phyloP scores from a whole-genome alignment of 1,140 invertebrate genomes.

The Drosophila ironensis region DNA sequence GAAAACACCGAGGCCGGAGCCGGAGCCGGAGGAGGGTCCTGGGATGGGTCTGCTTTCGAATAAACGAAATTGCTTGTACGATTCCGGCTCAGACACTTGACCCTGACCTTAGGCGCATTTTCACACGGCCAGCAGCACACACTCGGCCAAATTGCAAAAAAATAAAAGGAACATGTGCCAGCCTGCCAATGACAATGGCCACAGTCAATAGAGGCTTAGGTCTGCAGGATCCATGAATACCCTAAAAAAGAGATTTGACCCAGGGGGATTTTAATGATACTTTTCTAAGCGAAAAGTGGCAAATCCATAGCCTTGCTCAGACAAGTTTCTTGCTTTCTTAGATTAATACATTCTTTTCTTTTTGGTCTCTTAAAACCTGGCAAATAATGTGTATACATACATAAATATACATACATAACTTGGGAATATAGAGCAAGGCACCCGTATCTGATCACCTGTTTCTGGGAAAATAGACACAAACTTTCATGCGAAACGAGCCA shows the following conservation, averaged over 20 bases:
- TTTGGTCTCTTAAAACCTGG: too few relatives aligned
- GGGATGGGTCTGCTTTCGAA: conserved; percentile 34
- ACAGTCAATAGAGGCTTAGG: neutral
- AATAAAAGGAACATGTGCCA: neutral
- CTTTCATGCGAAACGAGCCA: neutral
- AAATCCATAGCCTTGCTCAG: too few relatives aligned
- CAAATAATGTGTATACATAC: too few relatives aligned
- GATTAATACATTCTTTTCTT: too few relatives aligned
- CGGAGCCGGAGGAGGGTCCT: neutral
- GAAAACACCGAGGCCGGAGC: neutral
- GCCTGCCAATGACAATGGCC: conserved; percentile 1
- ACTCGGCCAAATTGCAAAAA: conserved; percentile 18
- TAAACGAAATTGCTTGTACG: conserved; percentile 62
- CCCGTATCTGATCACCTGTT: too few relatives aligned
- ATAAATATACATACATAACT: too few relatives aligned
- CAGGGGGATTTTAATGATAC: neutral
- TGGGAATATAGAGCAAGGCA: too few relatives aligned
- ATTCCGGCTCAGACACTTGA: conserved; percentile 31
- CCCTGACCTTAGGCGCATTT: conserved; percentile 69
- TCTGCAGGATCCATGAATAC: neutral
- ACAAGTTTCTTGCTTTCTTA: too few relatives aligned
- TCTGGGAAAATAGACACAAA: too few relatives aligned
- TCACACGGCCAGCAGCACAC: conserved; percentile 54
- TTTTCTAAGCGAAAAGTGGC: too few relatives aligned
- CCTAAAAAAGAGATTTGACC: neutral